These are phyloP conservation scores for Cerastoderma edule DNA, from an alignment of 2,888 invertebrate genomes.

Conservation along the genomic window DNA sequence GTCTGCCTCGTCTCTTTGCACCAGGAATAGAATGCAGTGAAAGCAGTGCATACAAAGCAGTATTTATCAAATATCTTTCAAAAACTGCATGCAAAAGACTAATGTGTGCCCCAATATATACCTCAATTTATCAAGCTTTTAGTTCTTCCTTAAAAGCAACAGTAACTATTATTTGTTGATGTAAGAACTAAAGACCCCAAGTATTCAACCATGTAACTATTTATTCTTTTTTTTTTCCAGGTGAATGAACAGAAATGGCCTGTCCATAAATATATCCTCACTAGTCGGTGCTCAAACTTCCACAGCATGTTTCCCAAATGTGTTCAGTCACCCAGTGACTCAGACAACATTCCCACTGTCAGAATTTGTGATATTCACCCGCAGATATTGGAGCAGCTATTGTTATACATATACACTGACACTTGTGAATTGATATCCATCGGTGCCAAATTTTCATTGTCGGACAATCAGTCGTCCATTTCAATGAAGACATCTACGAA, in stretches of 20 bases:
- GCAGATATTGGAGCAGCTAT: constrained; percentile 89
- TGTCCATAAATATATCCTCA: constrained; percentile 90
- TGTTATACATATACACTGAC: constrained; percentile 89
- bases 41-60: no score
- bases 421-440: constrained; percentile 87
- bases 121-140: no score
- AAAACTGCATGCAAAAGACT: no score
- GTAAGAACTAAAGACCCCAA: no score
- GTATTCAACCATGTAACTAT: no score
- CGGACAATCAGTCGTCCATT: constrained; percentile 54
- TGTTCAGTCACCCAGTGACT: constrained; percentile 27
- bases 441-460: constrained; percentile 80
- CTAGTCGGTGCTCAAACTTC: constrained; percentile 87
- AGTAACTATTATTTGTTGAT: no score
- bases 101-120: no score
- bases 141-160: neutral
- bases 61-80: no score
- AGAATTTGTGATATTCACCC: constrained; percentile 86
- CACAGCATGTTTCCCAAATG: constrained; percentile 73
- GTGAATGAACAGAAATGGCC: constrained; percentile 87
- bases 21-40: no score
- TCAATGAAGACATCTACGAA: constrained; percentile 35
- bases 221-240: constrained; percentile 82
- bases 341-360: constrained; percentile 79
- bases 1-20: no score